Percentiles rank a stretch among this genome's conserved stretches.
phyloP scores from a whole-genome alignment of 1,140 invertebrate genomes.

The Drosophila murphyi region DNA sequence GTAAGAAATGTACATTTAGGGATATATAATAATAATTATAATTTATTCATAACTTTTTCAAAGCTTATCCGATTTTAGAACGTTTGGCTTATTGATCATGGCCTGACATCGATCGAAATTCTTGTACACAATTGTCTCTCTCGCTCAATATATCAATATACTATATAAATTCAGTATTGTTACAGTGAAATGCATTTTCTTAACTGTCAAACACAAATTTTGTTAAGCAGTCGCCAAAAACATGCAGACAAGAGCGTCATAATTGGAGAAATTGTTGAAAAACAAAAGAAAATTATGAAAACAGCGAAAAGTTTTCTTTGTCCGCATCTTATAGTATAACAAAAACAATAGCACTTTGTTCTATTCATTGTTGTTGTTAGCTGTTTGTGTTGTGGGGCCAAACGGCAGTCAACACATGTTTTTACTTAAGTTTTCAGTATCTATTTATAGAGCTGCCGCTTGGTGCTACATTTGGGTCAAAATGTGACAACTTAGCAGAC shows the following conservation, averaged over 20 bases:
- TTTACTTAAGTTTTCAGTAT: constrained; percentile 69
- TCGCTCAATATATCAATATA: neutral
- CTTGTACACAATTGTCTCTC: too few relatives aligned
- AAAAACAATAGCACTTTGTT: constrained; percentile 67
- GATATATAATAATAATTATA: too few relatives aligned
- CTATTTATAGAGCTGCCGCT: constrained; percentile 58
- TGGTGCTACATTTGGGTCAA: constrained; percentile 47
- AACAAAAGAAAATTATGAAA: constrained; percentile 23
- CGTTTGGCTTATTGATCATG: too few relatives aligned
- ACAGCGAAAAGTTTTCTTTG: constrained; percentile 22
- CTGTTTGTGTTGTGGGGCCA: constrained; percentile 17
- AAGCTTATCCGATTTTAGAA: too few relatives aligned
- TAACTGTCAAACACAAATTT: neutral
- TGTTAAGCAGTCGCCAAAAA: constrained; percentile 1
- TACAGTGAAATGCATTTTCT: too few relatives aligned
- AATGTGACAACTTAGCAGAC: constrained; percentile 31
- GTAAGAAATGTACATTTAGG: too few relatives aligned
- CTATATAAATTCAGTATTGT: neutral
- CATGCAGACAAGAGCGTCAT: constrained; percentile 23
- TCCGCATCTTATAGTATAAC: constrained; percentile 18
- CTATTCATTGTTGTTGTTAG: constrained; percentile 47
- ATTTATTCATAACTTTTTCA: too few relatives aligned
- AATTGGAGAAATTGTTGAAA: constrained; percentile 35
- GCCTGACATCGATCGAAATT: too few relatives aligned
- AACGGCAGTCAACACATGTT: constrained; percentile 62